Conservation (phyloP, 2,888 invertebrate genomes). For the Drosophila nr. perissopoda region DNA sequence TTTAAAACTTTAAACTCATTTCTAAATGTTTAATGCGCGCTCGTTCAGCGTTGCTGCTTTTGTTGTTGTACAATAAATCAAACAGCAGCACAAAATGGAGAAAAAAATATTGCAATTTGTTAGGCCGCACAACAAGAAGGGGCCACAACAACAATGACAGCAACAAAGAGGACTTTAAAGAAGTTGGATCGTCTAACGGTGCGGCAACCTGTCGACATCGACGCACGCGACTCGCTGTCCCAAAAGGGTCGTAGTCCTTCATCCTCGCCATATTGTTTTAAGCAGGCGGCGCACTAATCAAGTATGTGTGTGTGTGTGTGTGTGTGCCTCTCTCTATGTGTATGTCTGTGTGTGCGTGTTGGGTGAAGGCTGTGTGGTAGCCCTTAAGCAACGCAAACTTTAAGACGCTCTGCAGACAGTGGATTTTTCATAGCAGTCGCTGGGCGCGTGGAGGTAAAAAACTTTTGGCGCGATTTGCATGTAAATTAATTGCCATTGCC, state of each 20-base stretch:
- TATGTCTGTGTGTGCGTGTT: not conserved
- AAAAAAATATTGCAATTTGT: conserved; percentile 69
- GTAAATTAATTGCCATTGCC: conserved; percentile 82
- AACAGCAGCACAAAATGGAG: conserved; percentile 34
- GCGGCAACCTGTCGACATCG: conserved; percentile 76
- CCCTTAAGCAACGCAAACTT: conserved; percentile 50
- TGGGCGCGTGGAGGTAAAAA: conserved; percentile 30
- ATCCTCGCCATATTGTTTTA: conserved; percentile 66
- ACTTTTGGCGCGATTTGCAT: conserved; percentile 81
- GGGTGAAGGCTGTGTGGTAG: conserved; percentile 20
- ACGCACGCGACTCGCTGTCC: conserved; percentile 59
- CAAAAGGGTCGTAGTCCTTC: conserved; percentile 72
- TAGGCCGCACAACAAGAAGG: conserved; percentile 56
- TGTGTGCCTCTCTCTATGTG: not conserved
- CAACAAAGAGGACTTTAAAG: conserved; percentile 30
- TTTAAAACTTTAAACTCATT: conserved; percentile 80
- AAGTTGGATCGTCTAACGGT: conserved; percentile 63
- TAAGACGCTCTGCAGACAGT: conserved; percentile 45
- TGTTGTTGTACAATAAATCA: conserved; percentile 70
- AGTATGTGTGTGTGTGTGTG: conserved; percentile 44
- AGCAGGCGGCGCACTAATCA: conserved; percentile 76
- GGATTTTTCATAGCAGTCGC: conserved; percentile 14
- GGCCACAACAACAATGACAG: conserved; percentile 15
- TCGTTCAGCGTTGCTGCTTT: conserved; percentile 42
- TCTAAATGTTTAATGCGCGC: conserved; percentile 76